Conservation (phyloP, 1,140 invertebrate genomes). For the Xylocopa sonorina region DNA sequence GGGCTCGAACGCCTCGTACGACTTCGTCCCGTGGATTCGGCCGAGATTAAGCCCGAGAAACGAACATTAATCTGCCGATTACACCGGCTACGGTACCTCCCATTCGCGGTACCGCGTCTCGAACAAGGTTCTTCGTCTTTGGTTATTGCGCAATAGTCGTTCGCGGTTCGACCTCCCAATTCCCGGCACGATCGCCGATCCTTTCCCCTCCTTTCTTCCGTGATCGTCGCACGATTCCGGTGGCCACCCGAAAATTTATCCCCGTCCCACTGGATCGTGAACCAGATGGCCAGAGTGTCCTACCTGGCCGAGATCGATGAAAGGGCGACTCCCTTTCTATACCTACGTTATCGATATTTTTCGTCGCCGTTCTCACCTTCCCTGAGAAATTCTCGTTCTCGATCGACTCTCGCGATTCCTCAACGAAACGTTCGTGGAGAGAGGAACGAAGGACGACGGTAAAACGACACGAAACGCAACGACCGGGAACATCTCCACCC, state of each 20-base stretch:
- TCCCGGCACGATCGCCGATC: constrained; percentile 46
- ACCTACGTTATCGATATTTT: too few species aligned
- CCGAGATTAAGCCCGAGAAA: constrained; percentile 69
- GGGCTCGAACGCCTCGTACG: constrained; percentile 17
- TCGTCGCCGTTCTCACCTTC: too few species aligned
- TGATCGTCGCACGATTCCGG: too few species aligned
- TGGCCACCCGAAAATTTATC: too few species aligned
- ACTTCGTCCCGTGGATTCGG: constrained; percentile 31
- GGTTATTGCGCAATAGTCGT: constrained; percentile 77
- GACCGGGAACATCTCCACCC: neutral
- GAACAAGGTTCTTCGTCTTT: constrained; percentile 77
- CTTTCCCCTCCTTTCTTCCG: constrained; percentile 3
- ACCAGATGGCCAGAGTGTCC: too few species aligned
- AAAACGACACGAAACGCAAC: neutral
- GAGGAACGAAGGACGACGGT: neutral
- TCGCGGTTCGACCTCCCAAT: constrained; percentile 58
- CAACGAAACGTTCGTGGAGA: neutral
- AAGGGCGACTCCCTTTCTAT: too few species aligned
- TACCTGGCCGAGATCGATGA: too few species aligned
- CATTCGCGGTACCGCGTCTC: constrained; percentile 76
- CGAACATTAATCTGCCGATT: constrained; percentile 81
- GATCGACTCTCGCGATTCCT: neutral
- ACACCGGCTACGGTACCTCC: constrained; percentile 78
- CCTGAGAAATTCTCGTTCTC: too few species aligned
- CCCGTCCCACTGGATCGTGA: too few species aligned